phyloP scores from a whole-genome alignment of 2,888 invertebrate species.

The Bellardia bayeri region DNA sequence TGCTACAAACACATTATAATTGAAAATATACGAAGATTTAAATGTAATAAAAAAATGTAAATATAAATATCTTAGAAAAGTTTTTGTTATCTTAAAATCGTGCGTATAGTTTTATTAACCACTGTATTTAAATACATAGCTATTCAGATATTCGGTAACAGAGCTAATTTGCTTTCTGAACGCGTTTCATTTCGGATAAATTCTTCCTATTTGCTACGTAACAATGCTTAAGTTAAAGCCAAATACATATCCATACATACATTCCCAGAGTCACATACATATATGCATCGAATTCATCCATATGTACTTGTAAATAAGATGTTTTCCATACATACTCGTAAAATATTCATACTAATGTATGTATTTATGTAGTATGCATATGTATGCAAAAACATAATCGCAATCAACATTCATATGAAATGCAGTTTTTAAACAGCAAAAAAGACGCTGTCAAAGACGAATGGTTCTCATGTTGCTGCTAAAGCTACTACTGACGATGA shows the following conservation, averaged over 20 bases:
- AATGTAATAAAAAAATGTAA: no score
- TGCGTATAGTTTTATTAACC: neutral
- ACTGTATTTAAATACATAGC: neutral
- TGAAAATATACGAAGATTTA: no score
- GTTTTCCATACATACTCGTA: conserved; percentile 20
- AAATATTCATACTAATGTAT: neutral
- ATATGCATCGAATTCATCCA: conserved; percentile 40
- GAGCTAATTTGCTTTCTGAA: conserved; percentile 68
- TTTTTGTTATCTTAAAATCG: no score
- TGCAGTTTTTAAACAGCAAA: conserved; percentile 49
- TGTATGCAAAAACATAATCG: conserved; percentile 27
- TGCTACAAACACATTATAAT: neutral
- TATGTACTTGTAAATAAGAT: conserved; percentile 40
- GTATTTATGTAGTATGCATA: neutral
- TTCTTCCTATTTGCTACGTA: conserved; percentile 20
- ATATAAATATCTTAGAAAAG: no score
- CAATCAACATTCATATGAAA: conserved; percentile 42
- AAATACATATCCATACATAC: neutral
- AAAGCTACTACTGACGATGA: neutral
- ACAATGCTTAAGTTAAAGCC: conserved; percentile 16
- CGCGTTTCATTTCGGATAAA: conserved; percentile 48
- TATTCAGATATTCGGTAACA: conserved; percentile 3
- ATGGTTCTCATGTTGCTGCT: neutral
- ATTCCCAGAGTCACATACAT: neutral
- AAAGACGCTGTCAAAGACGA: conserved; percentile 42